Conservation (phyloP, 2,797 vertebrate genomes). For the Notolepis coatsorum region DNA sequence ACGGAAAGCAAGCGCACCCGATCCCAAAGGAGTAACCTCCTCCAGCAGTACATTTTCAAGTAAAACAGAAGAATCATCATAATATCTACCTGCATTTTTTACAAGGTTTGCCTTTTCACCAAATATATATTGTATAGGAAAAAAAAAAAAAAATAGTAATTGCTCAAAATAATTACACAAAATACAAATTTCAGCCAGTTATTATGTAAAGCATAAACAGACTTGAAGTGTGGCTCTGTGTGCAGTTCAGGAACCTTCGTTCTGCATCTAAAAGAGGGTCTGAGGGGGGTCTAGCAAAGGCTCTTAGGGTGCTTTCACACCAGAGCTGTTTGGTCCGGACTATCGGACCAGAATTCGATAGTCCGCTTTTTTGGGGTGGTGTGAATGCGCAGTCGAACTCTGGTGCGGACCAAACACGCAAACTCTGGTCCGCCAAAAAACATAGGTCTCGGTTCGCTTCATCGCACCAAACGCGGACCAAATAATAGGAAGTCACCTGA, state of each 20-base stretch:
- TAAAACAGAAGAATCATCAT: slow-evolving; percentile 55
- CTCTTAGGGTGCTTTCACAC: background rate
- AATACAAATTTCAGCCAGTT: slow-evolving; percentile 45
- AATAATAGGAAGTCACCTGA: too few species aligned
- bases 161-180: slow-evolving; percentile 46
- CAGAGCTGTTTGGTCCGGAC: background rate
- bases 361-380: background rate
- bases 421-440: too few species aligned
- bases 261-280: background rate
- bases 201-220: slow-evolving; percentile 35
- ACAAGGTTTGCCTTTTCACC: slow-evolving; percentile 75
- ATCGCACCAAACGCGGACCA: too few species aligned
- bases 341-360: background rate
- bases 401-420: background rate
- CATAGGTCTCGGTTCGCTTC: too few species aligned
- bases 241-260: slow-evolving; percentile 16
- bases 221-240: slow-evolving; percentile 28
- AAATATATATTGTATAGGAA: slow-evolving; percentile 30
- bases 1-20: slow-evolving; percentile 21
- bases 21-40: slow-evolving; percentile 42
- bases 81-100: slow-evolving; percentile 48
- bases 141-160: slow-evolving; percentile 51
- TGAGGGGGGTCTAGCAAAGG: background rate
- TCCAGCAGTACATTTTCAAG: slow-evolving; percentile 75
- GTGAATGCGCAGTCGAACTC: background rate